Base-by-base conservation (phyloP, 2,888 invertebrate genomes). In the Trissonchulus sp. region DNA sequence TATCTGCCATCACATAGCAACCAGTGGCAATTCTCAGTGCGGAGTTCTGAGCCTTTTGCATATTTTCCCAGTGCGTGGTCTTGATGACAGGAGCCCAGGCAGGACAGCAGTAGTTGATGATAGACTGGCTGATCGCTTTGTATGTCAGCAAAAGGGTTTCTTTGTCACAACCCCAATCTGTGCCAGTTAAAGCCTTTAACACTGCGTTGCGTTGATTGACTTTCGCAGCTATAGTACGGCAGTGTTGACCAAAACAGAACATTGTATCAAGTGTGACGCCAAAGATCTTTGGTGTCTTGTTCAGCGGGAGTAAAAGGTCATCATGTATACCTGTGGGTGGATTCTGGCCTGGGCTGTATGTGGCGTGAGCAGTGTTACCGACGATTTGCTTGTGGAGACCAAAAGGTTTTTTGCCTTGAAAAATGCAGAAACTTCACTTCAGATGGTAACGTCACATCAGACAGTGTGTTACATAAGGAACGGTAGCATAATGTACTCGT, bases 221-320 rank as follows among this genome's bases (percentile, higher is more conserved):
- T 60, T 60, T 60, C n/a, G 60, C 60, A n/a, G 60, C n/a, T 60
- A 60, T n/a, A 23, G 60, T n/a, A n/a, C 60, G 60, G 60, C 60
- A 60, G 60, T 60, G 60, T 18, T 60, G 60, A 60, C 60, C 60
- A 60, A 60, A 60, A 60, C 60, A 60, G 60, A 60, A 60, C 60
- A 60, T 60, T 60, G 60, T 60, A n/a, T 60, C 60, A 60, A 60
- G 60, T n/a, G 60, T n/a, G 60, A 60, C 60, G 18, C 18, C 60
- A n/a, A 60, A n/a, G 60, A 60, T 60, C 60, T 60, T 60, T 60
- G 60, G n/a, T 60, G 60, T 23, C 18, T 60, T 23, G 18, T n/a
- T 60, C 18, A 60, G 60, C 18, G 18, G 60, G n/a, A n/a, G 60
- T 60, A n/a, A n/a, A n/a, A n/a, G n/a, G n/a, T n/a, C n/a, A n/a